Evolutionary conservation across 2,797 vertebrate genomes (phyloP).

Genomic region (Labroides dimidiatus): DNA sequence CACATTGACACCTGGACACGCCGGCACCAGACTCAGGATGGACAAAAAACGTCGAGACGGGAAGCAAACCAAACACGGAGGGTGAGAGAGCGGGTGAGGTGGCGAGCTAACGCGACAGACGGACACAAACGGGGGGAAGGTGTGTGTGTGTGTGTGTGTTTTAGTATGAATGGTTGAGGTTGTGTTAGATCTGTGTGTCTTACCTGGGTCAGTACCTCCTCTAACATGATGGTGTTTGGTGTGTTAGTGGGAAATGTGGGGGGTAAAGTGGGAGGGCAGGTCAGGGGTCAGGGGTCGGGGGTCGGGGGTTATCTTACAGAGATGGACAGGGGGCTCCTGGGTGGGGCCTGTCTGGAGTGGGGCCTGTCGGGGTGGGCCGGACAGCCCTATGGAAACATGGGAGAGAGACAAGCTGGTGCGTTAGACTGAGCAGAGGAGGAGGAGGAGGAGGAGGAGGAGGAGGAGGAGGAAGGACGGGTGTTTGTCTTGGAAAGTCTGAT

Average conservation of each 20-base stretch:
- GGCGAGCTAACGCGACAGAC: slow-evolving; percentile 47
- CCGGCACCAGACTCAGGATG: slow-evolving; percentile 19
- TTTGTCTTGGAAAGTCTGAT: slow-evolving; percentile 32
- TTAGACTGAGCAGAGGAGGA: slow-evolving; percentile 58
- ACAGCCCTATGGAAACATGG: slow-evolving; percentile 81
- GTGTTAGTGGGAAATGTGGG: slow-evolving; percentile 27
- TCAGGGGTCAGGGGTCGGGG: slow-evolving; percentile 31
- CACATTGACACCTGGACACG: slow-evolving; percentile 13
- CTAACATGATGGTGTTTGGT: slow-evolving; percentile 13
- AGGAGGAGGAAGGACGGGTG: slow-evolving; percentile 1
- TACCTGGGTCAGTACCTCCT: slow-evolving; percentile 10
- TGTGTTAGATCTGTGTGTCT: slow-evolving; percentile 6
- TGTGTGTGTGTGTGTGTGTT: background rate
- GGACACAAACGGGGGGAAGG: slow-evolving; percentile 45
- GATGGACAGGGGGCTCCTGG: slow-evolving; percentile 85
- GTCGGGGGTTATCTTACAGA: slow-evolving; percentile 81
- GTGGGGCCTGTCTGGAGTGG: slow-evolving; percentile 83
- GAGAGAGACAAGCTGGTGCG: slow-evolving; percentile 79
- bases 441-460: slow-evolving; percentile 14
- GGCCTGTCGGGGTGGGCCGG: slow-evolving; percentile 83
- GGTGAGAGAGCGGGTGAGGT: slow-evolving; percentile 47
- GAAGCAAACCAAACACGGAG: slow-evolving; percentile 54
- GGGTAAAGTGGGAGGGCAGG: slow-evolving; percentile 22
- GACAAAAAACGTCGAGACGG: slow-evolving; percentile 42
- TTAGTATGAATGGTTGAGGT: background rate